Conservation (phyloP, 2,888 invertebrate species). For the Phalera bucephala region DNA sequence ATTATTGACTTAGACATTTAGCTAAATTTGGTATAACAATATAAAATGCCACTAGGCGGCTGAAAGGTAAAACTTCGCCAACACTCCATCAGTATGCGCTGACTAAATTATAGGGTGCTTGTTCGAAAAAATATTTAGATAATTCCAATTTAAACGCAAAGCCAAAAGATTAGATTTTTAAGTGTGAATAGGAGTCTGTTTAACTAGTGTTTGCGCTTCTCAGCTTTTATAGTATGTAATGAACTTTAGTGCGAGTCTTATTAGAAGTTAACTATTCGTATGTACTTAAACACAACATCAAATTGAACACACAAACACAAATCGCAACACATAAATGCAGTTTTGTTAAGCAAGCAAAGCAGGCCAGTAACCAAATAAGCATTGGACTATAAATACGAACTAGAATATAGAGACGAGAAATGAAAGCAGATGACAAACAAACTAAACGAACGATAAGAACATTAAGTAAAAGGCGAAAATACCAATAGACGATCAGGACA, state of each 20-base stretch:
- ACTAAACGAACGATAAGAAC: slow-evolving; percentile 13
- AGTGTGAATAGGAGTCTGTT: slow-evolving; percentile 18
- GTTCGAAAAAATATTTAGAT: too few species aligned
- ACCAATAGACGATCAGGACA: slow-evolving; percentile 10
- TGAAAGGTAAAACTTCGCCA: too few species aligned
- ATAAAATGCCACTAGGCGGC: too few species aligned
- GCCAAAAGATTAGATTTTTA: too few species aligned
- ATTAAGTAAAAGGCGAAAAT: slow-evolving; percentile 23
- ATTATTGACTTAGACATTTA: too few species aligned
- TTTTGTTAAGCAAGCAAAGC: slow-evolving; percentile 56
- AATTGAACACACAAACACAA: slow-evolving; percentile 79
- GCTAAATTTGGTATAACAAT: too few species aligned
- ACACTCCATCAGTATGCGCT: too few species aligned
- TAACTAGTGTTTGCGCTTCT: background rate
- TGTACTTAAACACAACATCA: slow-evolving; percentile 22
- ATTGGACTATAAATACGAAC: slow-evolving; percentile 2
- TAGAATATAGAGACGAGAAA: slow-evolving; percentile 2
- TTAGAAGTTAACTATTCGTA: background rate
- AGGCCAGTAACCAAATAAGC: slow-evolving; percentile 20
- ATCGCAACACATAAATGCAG: slow-evolving; percentile 71
- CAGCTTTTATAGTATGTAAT: background rate
- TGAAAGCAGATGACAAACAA: slow-evolving; percentile 1
- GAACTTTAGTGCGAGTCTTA: background rate
- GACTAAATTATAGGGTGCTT: too few species aligned
- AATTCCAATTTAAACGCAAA: too few species aligned